Base-by-base conservation (phyloP, 2,888 invertebrate genomes). In the Ceraclea dissimilis region DNA sequence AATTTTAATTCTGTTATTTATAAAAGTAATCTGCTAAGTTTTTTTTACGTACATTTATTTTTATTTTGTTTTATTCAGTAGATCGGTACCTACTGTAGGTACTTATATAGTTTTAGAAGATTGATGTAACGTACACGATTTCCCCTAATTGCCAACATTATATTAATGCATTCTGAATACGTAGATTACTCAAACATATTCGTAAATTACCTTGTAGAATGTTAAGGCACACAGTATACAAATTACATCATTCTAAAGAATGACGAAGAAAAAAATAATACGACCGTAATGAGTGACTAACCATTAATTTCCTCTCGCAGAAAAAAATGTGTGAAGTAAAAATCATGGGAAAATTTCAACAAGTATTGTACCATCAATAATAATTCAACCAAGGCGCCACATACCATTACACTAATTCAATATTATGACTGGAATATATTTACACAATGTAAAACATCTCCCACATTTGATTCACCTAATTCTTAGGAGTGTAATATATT, bases 341-440 rank as follows among this genome's bases (percentile, higher is more conserved):
- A 31, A 43, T 49, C 53, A 57, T 57, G 57, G 57, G 57, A 57
- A 57, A 57, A 51, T 44, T 22, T 31, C 49, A 49, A 34, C 48
- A 49, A 16, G 48, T 48, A 22, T 39, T 39, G 39, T 39, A 39
- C 39, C 16, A 16, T 16, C n/a, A 26, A 8, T 49, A 11, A 8
- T 21, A 47, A 19, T 18, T 19, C 17, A 47, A 47, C 4, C 20
- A 13, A 16, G 53, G 53, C 53, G 53, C 53, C 53, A 49, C 18
- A 47, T 18, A 47, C 5, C 26, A 26, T 26, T 26, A 26, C 10
- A 26, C 16, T 39, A 39, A 39, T 39, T 39, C 39, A 39, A 39
- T 39, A 39, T 39, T 39, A n/a, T 39, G 39, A 39, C 39, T 39
- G 39, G 39, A 10, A 26, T 26, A 26, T 26, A 26, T 10, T 10